Conservation (phyloP, 2,113 vertebrate species). For the Malurus melanocephalus region DNA sequence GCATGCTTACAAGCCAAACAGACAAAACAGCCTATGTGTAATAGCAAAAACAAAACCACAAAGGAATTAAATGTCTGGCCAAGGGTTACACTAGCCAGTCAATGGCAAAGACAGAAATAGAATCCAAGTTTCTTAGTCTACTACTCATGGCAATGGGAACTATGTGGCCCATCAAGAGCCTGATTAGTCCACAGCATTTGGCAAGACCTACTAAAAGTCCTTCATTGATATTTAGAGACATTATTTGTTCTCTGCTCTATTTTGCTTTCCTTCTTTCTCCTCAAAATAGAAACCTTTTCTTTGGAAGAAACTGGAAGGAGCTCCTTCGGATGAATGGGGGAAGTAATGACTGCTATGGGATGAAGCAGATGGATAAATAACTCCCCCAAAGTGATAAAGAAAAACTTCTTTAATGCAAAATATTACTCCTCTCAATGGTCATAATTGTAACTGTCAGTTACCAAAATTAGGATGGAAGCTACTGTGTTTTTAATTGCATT, state of each 20-base stretch:
- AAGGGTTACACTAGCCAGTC: slow-evolving; percentile 16
- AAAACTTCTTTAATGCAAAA: background rate
- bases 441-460: background rate
- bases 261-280: background rate
- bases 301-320: background rate
- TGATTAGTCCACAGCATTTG: background rate
- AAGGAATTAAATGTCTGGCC: slow-evolving; percentile 19
- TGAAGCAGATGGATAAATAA: background rate
- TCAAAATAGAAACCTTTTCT: background rate
- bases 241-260: background rate
- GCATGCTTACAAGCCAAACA: slow-evolving; percentile 31
- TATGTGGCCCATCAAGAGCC: background rate
- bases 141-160: background rate
- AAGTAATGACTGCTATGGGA: background rate
- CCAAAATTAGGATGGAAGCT: background rate
- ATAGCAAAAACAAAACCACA: slow-evolving; percentile 22
- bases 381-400: background rate
- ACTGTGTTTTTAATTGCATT: background rate
- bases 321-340: background rate
- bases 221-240: background rate
- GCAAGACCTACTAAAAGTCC: background rate
- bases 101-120: slow-evolving; percentile 23
- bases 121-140: slow-evolving; percentile 21
- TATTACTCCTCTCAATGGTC: background rate
- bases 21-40: background rate